Evolutionary conservation across 1,140 invertebrate genomes (phyloP).

Genomic region (Saccostrea echinata): DNA sequence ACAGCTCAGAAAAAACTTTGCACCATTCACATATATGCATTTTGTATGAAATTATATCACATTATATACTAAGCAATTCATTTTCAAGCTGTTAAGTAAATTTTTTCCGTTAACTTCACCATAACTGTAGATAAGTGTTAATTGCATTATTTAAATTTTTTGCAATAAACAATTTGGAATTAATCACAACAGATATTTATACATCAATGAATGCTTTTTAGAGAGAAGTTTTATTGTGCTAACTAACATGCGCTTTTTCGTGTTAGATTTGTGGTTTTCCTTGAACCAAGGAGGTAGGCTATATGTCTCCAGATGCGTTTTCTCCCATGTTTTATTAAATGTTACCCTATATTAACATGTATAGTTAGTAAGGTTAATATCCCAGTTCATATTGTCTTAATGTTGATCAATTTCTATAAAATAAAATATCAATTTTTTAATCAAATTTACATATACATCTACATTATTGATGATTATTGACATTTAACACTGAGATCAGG

Average conservation of each 20-base stretch:
- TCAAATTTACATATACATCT: too few relatives aligned
- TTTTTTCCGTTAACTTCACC: neutral
- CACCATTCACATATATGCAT: neutral
- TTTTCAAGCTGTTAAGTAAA: neutral
- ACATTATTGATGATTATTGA: neutral
- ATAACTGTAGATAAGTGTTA: neutral
- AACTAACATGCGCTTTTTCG: constrained; percentile 4
- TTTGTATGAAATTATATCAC: neutral
- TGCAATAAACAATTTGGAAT: neutral
- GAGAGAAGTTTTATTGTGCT: neutral
- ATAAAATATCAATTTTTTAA: too few relatives aligned
- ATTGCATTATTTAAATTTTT: neutral
- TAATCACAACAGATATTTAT: neutral
- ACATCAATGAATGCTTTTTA: neutral
- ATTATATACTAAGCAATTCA: neutral
- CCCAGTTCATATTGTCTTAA: neutral
- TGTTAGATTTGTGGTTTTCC: neutral
- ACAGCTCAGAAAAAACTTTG: neutral
- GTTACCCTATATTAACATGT: neutral
- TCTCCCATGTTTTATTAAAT: neutral
- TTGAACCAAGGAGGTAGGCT: neutral
- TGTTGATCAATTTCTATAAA: too few relatives aligned
- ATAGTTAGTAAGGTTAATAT: neutral
- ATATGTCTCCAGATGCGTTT: neutral
- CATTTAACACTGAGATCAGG: neutral